A percentile compares a stretch with the other conserved stretches of the same genome.
phyloP scores from a whole-genome alignment of 1,140 invertebrate species.

The Eupeodes corollae region DNA sequence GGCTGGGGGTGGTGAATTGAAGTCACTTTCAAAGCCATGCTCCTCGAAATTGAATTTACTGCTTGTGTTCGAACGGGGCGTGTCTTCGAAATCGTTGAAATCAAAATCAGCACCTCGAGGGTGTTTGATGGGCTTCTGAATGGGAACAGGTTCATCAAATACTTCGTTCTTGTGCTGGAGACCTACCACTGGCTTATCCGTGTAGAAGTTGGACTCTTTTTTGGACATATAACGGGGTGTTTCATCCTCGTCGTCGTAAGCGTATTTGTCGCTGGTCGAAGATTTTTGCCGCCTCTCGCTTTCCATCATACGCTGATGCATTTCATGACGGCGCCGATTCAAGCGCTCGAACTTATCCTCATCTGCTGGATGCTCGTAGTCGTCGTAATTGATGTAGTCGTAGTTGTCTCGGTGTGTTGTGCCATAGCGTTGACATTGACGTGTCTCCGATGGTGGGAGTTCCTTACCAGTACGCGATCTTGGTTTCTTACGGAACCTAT shows the following conservation, averaged over 20 bases:
- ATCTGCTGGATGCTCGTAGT: conserved; percentile 25
- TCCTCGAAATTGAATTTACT: conserved; percentile 36
- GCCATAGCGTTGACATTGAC: conserved; percentile 2
- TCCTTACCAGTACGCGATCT: conserved; percentile 27
- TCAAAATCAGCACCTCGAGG: conserved; percentile 17
- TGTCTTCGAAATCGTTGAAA: conserved; percentile 33
- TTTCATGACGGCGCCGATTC: conserved; percentile 30
- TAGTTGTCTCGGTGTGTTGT: conserved; percentile 23
- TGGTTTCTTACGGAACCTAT: conserved; percentile 33
- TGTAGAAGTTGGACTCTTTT: too few species aligned
- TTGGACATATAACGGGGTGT: too few species aligned
- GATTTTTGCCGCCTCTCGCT: conserved; percentile 20
- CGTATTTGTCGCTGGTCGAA: neutral
- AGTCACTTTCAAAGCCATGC: conserved; percentile 36
- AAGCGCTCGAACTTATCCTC: conserved; percentile 34
- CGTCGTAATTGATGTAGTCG: conserved; percentile 21
- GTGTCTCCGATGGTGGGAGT: conserved; percentile 8
- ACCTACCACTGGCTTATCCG: neutral
- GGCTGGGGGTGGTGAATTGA: conserved; percentile 29
- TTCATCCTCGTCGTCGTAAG: neutral
- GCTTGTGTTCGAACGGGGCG: conserved; percentile 25
- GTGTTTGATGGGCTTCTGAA: neutral
- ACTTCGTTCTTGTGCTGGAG: too few species aligned
- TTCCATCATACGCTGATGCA: conserved; percentile 34
- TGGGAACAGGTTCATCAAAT: conserved; percentile 15